A percentile compares a stretch with the other conserved stretches of the same genome.
phyloP scores from a whole-genome alignment of 2,113 vertebrate genomes.

The Melozone crissalis region DNA sequence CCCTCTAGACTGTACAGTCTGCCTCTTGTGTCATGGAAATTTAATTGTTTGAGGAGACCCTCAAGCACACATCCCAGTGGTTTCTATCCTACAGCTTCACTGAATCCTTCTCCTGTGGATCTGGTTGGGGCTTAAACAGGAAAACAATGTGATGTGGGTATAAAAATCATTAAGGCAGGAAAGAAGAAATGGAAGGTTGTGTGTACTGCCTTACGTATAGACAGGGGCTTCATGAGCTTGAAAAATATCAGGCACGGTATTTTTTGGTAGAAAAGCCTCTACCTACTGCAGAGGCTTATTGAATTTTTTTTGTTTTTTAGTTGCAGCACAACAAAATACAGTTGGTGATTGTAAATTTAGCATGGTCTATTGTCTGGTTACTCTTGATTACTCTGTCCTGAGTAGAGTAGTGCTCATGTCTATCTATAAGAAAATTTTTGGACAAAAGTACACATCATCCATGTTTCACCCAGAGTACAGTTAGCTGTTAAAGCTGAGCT shows the following conservation, averaged over 20 bases:
- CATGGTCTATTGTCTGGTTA: not conserved
- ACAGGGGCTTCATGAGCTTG: not conserved
- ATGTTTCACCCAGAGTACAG: not conserved
- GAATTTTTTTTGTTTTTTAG: not conserved
- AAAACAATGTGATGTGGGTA: accelerated
- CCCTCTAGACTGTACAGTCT: not conserved
- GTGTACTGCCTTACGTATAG: not conserved
- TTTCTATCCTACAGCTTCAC: not conserved
- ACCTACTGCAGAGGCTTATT: not conserved
- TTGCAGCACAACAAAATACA: not conserved
- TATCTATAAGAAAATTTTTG: not conserved
- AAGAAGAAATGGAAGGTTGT: not conserved
- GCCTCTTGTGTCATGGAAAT: not conserved
- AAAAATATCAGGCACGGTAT: not conserved
- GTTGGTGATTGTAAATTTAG: not conserved
- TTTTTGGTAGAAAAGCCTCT: not conserved
- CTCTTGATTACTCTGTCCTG: too few species aligned
- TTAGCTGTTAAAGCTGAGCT: not conserved
- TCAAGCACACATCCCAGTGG: not conserved
- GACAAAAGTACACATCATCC: not conserved
- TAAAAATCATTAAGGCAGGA: not conserved
- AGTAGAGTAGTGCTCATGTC: not conserved
- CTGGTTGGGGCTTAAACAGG: not conserved
- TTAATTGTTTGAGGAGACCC: not conserved
- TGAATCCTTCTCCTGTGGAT: not conserved